Conservation (phyloP, 2,888 invertebrate species). For the Falcaria lacertinaria region DNA sequence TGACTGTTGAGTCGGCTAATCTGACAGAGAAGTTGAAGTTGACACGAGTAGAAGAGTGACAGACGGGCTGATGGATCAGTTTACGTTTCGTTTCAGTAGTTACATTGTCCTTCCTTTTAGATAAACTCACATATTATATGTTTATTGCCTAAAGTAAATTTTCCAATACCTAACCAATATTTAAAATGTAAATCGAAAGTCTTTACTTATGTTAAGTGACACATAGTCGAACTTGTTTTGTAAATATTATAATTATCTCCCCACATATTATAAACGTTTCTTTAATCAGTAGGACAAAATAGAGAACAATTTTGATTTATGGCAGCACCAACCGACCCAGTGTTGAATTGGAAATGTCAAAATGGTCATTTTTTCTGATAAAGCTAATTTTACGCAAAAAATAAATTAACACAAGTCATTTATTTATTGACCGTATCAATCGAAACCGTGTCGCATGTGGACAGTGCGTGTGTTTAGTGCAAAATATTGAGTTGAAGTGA, state of each 20-base stretch:
- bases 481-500: constrained; percentile 24
- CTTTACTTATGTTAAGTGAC: too few relatives aligned
- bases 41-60: too few relatives aligned
- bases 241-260: too few relatives aligned
- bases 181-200: too few relatives aligned
- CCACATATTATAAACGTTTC: too few relatives aligned
- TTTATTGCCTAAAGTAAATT: too few relatives aligned
- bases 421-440: constrained; percentile 27
- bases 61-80: background rate
- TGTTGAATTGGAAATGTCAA: constrained; percentile 46
- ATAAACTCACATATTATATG: too few relatives aligned
- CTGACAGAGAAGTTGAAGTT: too few relatives aligned
- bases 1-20: too few relatives aligned
- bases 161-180: too few relatives aligned
- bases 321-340: constrained; percentile 15
- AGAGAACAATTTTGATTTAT: background rate
- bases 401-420: constrained; percentile 27
- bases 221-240: too few relatives aligned
- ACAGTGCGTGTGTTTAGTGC: constrained; percentile 29
- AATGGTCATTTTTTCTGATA: constrained; percentile 44
- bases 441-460: constrained; percentile 27
- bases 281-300: too few relatives aligned
- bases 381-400: constrained; percentile 48
- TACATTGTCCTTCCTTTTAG: background rate
- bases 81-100: background rate